phyloP scores from a whole-genome alignment of 2,888 invertebrate genomes.

The Orthosia incerta region DNA sequence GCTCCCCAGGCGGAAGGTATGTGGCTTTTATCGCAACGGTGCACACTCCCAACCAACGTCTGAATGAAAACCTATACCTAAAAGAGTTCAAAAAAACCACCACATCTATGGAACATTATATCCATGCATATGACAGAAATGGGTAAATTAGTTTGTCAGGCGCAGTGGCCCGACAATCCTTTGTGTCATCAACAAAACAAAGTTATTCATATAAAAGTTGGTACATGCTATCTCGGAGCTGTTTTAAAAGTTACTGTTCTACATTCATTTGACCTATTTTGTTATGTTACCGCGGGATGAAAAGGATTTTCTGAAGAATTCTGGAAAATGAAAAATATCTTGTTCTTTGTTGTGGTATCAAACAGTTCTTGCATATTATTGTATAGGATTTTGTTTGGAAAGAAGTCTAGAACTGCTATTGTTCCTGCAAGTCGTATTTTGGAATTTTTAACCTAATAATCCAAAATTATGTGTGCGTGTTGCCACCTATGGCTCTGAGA shows the following conservation, averaged over 20 bases:
- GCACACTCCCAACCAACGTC: no score
- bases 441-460: neutral
- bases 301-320: slow-evolving; percentile 55
- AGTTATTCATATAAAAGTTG: slow-evolving; percentile 69
- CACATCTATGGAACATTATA: slow-evolving; percentile 35
- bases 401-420: neutral
- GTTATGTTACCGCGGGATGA: slow-evolving; percentile 33
- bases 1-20: no score
- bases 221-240: slow-evolving; percentile 61
- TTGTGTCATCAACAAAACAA: slow-evolving; percentile 73
- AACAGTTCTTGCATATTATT: slow-evolving; percentile 10
- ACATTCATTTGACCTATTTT: slow-evolving; percentile 64
- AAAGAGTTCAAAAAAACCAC: neutral
- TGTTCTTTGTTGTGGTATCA: slow-evolving; percentile 25
- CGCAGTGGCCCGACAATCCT: slow-evolving; percentile 67
- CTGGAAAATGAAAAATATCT: slow-evolving; percentile 40
- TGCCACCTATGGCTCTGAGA: no score
- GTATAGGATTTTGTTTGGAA: neutral
- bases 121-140: slow-evolving; percentile 54
- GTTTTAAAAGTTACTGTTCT: slow-evolving; percentile 64
- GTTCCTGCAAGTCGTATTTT: neutral
- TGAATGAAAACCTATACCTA: neutral
- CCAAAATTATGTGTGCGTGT: no score
- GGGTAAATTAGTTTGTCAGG: slow-evolving; percentile 69
- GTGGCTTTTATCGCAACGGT: no score